Evolutionary conservation across 1,140 invertebrate species (phyloP), one percentile per base, ranked within the genome.

Genomic region (Zaprionus ghesquierei): DNA sequence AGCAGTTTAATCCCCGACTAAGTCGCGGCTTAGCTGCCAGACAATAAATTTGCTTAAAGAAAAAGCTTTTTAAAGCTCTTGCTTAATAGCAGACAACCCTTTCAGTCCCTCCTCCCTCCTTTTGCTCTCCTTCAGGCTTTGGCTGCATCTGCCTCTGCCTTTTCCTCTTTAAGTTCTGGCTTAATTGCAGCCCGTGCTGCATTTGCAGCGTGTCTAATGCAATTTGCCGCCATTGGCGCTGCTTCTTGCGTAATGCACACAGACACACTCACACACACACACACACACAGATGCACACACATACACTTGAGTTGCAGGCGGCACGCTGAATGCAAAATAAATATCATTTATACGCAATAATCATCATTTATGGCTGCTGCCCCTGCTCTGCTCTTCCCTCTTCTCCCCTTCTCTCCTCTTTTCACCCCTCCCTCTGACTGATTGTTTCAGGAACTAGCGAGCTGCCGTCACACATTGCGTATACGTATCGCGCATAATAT

Each of bases 401-500:
- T 13, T 18, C n/a, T 12, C 22, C 3, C 9, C 10, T 10, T 8
- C 50, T 64, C 10, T 8, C 29, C 41, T 60, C 27, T 22, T n/a
- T n/a, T n/a, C 23, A 20, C 44, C 15, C 22, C 35, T 46, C 33
- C 23, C 23, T 22, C 44, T 50, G 59, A 69, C 53, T 56, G 71
- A 77, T 65, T 76, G 51, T 68, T 64, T 64, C 60, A 70, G 22
- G 38, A 53, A 44, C n/a, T n/a, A n/a, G n/a, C n/a, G n/a, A n/a
- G n/a, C n/a, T n/a, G 29, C 75, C 6, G 6, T 5, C 38, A 46
- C 53, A 46, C 53, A 27, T 61, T 62, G 75, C 78, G 70, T 78
- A 85, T 85, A 46, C 41, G 41, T 46, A 46, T 4, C 18, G 41
- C 86, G 60, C 70, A 56, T 78, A 81, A 81, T 81, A 81, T 81